A percentile compares a stretch with the other conserved stretches of the same genome.
Conservation (phyloP, 2,888 invertebrate species). For the Nemotelus nigrinus region DNA sequence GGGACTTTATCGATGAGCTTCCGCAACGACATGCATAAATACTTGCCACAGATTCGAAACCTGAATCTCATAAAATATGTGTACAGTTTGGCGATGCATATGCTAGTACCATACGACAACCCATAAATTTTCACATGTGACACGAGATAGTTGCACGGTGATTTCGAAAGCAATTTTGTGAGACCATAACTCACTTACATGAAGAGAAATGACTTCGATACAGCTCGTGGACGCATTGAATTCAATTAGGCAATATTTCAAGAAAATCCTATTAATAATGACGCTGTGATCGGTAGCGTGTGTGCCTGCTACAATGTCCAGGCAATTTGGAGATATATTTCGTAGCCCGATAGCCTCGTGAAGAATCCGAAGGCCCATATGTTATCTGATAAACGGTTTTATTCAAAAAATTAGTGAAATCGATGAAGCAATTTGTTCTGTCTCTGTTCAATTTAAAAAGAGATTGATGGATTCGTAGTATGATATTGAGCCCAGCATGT, state of each 20-base stretch:
- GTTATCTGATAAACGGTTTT: too few relatives aligned
- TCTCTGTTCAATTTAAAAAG: too few relatives aligned
- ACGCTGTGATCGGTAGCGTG: background rate
- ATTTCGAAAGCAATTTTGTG: background rate
- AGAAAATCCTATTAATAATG: background rate
- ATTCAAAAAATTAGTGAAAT: too few relatives aligned
- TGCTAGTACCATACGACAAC: background rate
- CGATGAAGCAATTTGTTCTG: too few relatives aligned
- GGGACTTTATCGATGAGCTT: background rate
- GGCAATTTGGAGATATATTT: too few relatives aligned
- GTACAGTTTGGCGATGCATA: background rate
- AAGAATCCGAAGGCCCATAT: too few relatives aligned
- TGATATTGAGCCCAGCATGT: too few relatives aligned
- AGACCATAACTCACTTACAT: background rate
- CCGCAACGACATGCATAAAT: background rate
- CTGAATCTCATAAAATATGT: background rate
- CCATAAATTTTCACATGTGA: conserved; percentile 9
- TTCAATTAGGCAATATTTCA: background rate
- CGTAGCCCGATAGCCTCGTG: too few relatives aligned
- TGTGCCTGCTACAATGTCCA: background rate
- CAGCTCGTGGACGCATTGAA: background rate
- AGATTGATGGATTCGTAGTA: too few relatives aligned
- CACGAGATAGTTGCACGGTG: background rate
- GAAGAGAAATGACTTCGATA: background rate
- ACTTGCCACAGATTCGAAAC: background rate